Base-by-base conservation (phyloP, 2,797 vertebrate species). In the Thalassophryne amazonica region DNA sequence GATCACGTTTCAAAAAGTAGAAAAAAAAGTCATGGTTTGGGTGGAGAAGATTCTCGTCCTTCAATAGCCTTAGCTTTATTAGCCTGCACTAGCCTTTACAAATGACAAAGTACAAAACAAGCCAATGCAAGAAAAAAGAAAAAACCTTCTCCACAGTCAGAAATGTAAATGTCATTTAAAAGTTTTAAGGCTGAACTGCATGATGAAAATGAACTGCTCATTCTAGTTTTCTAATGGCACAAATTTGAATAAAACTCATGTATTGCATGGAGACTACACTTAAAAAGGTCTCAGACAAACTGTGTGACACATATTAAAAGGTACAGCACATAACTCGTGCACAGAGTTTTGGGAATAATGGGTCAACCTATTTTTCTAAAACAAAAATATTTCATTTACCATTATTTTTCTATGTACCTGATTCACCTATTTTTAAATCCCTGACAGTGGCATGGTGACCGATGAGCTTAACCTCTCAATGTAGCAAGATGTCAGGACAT, bases 291-390 rank as follows among this genome's bases (percentile, higher is more conserved):
- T 78, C 49, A 15, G 22, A 47, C 48, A 21, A 14, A 43, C 64
- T 36, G 42, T 57, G 52, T 52, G 48, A 56, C 27, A 59, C 28
- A 13, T 54, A 39, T 53, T 14, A 19, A 45, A 55, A 50, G 22
- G 13, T 48, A 23, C 41, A 18, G 45, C 67, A 48, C 69, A 61
- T 13, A 5, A 55, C 36, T 60, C 60, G 49, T 29, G 41, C 20
- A 33, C 42, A 62, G 40, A 57, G 41, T 67, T 31, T 40, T 36
- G 51, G 35, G 55, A 54, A 42, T 3, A 48, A 47, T 12, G 16
- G 30, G 69, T 71, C 13, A 23, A 54, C 61, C 61, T 81, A 82
- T 86, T 84, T 88, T 86, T 84, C 74, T 82, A 84, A 80, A 70
- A 52, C 4, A 16, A 39, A 73, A 69, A 31, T 57, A 33, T 68